Evolutionary conservation across 92 coral and sea anemone species (phyloP).

Genomic region (Chrysogorgia sp.): DNA sequence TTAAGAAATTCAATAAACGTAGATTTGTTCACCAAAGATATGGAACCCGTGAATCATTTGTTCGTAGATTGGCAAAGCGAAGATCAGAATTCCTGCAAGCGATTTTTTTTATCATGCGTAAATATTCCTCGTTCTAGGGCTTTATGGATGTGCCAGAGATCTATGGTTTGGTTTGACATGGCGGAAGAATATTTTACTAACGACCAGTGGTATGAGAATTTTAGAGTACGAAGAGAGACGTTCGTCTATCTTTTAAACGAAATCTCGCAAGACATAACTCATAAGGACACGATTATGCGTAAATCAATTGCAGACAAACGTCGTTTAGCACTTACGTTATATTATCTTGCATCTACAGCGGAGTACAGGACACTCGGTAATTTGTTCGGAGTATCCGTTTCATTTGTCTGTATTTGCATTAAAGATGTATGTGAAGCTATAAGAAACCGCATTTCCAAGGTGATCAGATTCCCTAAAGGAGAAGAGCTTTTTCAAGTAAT

Average conservation of each 20-base stretch:
- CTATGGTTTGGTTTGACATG: no score
- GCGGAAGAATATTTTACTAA: background rate
- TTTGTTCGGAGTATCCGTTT: conserved; percentile 49
- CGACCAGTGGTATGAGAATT: conserved; percentile 47
- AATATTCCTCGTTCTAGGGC: no score
- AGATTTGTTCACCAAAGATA: no score
- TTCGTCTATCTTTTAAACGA: conserved; percentile 1
- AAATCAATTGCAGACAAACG: conserved; percentile 42
- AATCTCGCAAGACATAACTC: conserved; percentile 28
- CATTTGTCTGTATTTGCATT: conserved; percentile 49
- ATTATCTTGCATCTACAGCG: conserved; percentile 53
- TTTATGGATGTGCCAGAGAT: no score
- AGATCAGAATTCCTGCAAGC: no score
- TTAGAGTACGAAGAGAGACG: conserved; percentile 1
- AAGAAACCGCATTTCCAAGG: conserved; percentile 1
- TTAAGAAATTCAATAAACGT: no score
- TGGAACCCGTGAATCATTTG: no score
- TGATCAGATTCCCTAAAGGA: conserved; percentile 27
- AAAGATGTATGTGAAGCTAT: conserved; percentile 41
- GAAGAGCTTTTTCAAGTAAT: conserved; percentile 13
- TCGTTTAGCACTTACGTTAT: conserved; percentile 51
- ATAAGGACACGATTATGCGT: conserved; percentile 55
- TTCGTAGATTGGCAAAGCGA: no score
- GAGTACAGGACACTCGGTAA: conserved; percentile 52
- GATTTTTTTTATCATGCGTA: no score